Base-by-base conservation (phyloP, 2,888 invertebrate species). In the Oxystoma pomonae region DNA sequence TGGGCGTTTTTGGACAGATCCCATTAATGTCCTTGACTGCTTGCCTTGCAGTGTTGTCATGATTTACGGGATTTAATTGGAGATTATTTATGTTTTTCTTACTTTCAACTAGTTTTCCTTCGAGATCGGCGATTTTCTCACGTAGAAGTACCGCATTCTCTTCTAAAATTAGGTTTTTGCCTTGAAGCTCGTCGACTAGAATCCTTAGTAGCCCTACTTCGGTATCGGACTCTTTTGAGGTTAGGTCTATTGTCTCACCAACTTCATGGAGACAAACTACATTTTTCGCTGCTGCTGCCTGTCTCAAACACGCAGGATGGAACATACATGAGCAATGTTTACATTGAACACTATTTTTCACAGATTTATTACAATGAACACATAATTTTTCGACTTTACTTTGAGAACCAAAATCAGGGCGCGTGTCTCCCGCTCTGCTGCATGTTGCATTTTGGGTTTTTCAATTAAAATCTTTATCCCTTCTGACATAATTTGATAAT, bases 301-400 rank as follows among this genome's bases (percentile, higher is more conserved):
- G 55, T 55, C 55, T 55, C 12, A 59, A 53, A 55, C 59, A 59
- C 12, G 53, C 51, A 17, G 59, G 59, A 55, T 59, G 55, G 16
- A 59, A 59, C 9, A 53, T 53, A 1, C 49, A 1, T 16, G 49
- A 2, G 22, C 61, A 61, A 57, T 61, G 57, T 49, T 57, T 57
- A 20, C 22, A 58, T 20, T 61, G 56, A 18, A 61, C 61, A 57
- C 57, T 57, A 57, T 49, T 57, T 61, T 59, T 59, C 17, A 59
- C 59, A 16, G 59, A 59, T 59, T 59, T 59, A 53, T 55, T 55
- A 55, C 59, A 59, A 20, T 59, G 19, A 59, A 59, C 3, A 35
- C 17, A 59, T 17, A 55, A 56, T 59, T 58, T 58, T 35, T 58
- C 58, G 49, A 2, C 16, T 58, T 58, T 58, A 58, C 22, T 58